Percentiles rank a stretch among this genome's conserved stretches.
Evolutionary conservation across 2,113 vertebrate genomes (phyloP).

Genomic region (Oenanthe oenanthe): DNA sequence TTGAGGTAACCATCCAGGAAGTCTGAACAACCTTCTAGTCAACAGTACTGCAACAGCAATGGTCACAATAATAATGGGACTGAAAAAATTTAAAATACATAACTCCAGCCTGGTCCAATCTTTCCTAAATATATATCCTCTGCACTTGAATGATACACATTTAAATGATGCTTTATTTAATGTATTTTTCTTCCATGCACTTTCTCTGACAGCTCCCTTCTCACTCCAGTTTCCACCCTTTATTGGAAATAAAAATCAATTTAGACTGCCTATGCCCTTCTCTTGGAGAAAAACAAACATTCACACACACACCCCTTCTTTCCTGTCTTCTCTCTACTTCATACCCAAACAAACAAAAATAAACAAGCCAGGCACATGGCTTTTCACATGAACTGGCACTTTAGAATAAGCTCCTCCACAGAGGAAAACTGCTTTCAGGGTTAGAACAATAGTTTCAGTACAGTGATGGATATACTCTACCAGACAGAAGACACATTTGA

Average conservation of each 20-base stretch:
- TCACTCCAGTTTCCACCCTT: neutral
- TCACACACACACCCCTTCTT: neutral
- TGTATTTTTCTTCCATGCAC: neutral
- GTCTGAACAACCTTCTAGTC: neutral
- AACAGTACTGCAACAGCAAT: neutral
- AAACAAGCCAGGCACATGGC: neutral
- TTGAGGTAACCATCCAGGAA: neutral
- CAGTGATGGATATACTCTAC: conserved; percentile 37
- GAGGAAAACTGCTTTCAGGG: conserved; percentile 51
- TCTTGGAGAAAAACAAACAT: neutral
- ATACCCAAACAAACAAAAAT: neutral
- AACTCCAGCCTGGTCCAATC: neutral
- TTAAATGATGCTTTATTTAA: conserved; percentile 1
- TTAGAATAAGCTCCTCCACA: conserved; percentile 51
- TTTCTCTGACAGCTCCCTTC: neutral
- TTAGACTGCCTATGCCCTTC: conserved; percentile 19
- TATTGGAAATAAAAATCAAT: conserved; percentile 60
- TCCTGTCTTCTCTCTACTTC: neutral
- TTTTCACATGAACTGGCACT: conserved; percentile 62
- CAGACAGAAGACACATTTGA: conserved; percentile 49
- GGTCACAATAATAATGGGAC: neutral
- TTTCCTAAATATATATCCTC: neutral
- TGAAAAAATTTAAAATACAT: neutral
- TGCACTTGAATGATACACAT: neutral
- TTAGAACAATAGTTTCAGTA: conserved; percentile 28